Base-by-base conservation (phyloP, 2,888 invertebrate species). In the Gryllus longicercus region DNA sequence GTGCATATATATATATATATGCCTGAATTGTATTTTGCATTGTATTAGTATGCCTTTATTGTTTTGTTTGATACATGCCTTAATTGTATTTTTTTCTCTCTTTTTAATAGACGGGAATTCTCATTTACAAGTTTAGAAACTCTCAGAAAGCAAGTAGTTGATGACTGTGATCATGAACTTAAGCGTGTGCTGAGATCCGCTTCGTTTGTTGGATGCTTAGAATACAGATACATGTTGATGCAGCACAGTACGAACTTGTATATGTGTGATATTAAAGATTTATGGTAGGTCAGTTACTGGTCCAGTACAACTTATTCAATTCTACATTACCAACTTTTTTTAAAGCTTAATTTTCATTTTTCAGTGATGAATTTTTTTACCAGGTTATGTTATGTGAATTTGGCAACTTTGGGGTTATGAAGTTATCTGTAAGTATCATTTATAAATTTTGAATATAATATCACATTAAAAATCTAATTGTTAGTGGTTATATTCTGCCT, bases 371-470 rank as follows among this genome's bases (percentile, higher is more conserved):
- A 85, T 88, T 98, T 25, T 97, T 98, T 87, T 98, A 98, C 85
- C 96, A 99, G 89, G 92, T 95, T 11, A 88, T 97, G 85, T 85
- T 98, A 18, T 94, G 93, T 84, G 95, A 98, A 85, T 99, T 99
- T 88, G 95, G 96, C 83, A 98, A 98, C 87, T 94, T 95, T 83
- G 94, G 95, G 11, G 88, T 92, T 21, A 93, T 97, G 51, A 90
- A 89, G 83, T 89, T 96, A 83, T 90, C 92, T 0, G 90, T 90
- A 85, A 86, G 87, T 85, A 78, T 63, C 63, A 18, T 63, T 63
- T 63, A 8, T 38, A 38, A 38, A 38, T 38, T 38, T 38, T 38
- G 38, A 38, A 38, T 38, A 38, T 38, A 38, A 38, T 38, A 38
- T 10, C 8, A 38, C 1, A 38, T 8, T 38, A 38, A 38, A 2